Percentiles rank a stretch among this genome's conserved stretches.
phyloP scores from a whole-genome alignment of 1,140 invertebrate species.

The Homarus americanus region DNA sequence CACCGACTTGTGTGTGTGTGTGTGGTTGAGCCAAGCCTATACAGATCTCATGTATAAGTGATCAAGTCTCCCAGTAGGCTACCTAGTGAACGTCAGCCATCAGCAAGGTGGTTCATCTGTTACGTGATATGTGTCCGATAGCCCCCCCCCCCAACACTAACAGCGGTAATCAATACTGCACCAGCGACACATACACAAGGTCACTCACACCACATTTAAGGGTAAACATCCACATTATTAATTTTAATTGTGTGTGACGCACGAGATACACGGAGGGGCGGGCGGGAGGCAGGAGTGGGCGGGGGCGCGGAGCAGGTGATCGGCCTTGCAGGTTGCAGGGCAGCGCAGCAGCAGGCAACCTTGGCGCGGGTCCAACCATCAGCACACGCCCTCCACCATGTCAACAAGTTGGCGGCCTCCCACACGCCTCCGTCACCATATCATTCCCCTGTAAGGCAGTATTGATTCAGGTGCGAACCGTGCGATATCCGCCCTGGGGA shows the following conservation, averaged over 20 bases:
- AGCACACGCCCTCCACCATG: conserved; percentile 33
- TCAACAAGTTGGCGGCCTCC: conserved; percentile 51
- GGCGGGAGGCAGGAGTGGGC: background rate
- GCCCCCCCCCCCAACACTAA: background rate
- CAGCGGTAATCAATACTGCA: background rate
- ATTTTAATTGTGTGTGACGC: background rate
- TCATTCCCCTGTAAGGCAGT: conserved; percentile 37
- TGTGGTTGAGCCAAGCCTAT: too few relatives aligned
- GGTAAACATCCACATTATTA: background rate
- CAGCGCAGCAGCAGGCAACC: background rate
- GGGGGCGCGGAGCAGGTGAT: conserved; percentile 6
- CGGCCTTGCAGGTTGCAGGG: conserved; percentile 32
- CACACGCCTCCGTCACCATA: conserved; percentile 45
- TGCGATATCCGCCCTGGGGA: conserved; percentile 35
- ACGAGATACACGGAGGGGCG: background rate
- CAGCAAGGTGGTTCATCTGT: background rate
- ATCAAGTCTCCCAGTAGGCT: too few relatives aligned
- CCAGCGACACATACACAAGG: background rate
- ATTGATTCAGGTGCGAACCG: conserved; percentile 46
- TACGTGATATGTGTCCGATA: background rate
- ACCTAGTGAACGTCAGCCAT: too few relatives aligned
- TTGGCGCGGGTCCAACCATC: conserved; percentile 40
- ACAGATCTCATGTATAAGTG: too few relatives aligned
- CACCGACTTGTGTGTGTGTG: too few relatives aligned
- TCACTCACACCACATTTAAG: background rate